Evolutionary conservation across 2,113 vertebrate species (phyloP), one percentile per base, ranked within the genome.

Genomic region (Seriola dumerili): DNA sequence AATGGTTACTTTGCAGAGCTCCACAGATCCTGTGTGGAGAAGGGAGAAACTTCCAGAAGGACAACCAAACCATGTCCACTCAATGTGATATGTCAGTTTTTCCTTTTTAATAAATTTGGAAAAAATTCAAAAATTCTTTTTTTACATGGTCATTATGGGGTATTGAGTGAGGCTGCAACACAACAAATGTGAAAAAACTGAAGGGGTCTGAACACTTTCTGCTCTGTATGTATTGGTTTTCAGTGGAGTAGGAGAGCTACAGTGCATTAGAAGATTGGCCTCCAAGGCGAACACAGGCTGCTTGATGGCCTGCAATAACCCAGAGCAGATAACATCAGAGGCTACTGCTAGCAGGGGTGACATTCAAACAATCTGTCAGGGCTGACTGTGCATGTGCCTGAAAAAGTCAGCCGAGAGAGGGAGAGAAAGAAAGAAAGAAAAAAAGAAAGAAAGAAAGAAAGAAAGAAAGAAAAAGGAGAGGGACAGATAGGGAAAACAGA

Each of bases 301-400:
- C 68, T 67, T 68, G 85, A 68, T 78, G 81, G 84, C 89, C 87
- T 84, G 80, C 70, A 93, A 85, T 91, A 90, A 92, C 87, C 89
- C 75, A 85, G 66, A 80, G 77, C 67, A 90, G 89, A 91, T 90
- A 91, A 90, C 87, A 90, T 91, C 89, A 89, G 85, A 90, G 84
- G 86, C 85, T 89, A 86, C 82, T 85, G 88, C 86, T 80, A 75
- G 78, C 80, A 90, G 81, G 85, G 82, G 85, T 94, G 93, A 94
- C 94, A 95, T 94, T 95, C 94, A 93, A 93, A 93, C 90, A 94
- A 90, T 92, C 91, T 92, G 90, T 91, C 89, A 76, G 72, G 66
- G 85, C 83, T 84, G 87, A 91, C 83, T 75, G 85, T 91, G 85
- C 84, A 86, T 88, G 83, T 85, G 90, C 81, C 76, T 84, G 83